A percentile compares a stretch with the other conserved stretches of the same genome.
Evolutionary conservation across 2,888 invertebrate species (phyloP).

Genomic region (Eumerus sabulonum): DNA sequence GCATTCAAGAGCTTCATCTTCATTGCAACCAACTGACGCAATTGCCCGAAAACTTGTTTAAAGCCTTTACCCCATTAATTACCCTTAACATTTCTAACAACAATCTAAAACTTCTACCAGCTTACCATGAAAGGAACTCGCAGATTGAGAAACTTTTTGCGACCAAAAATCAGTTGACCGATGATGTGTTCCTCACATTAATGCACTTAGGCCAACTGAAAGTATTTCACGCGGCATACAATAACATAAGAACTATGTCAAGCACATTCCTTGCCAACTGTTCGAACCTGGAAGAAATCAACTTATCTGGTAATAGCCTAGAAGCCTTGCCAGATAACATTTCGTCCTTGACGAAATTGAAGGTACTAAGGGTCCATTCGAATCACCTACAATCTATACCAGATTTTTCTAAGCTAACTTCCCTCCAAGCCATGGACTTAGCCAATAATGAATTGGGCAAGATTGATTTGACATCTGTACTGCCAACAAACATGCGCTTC

Average conservation of each 20-base stretch:
- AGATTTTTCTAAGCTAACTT: slow-evolving; percentile 86
- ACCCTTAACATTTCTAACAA: slow-evolving; percentile 90
- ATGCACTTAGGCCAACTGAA: slow-evolving; percentile 84
- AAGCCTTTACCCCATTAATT: slow-evolving; percentile 83
- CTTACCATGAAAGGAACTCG: slow-evolving; percentile 82
- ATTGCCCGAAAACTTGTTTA: slow-evolving; percentile 88
- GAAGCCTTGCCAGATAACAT: slow-evolving; percentile 88
- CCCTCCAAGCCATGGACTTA: slow-evolving; percentile 88
- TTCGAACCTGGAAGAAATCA: slow-evolving; percentile 89
- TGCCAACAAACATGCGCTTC: slow-evolving; percentile 90
- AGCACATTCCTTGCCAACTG: slow-evolving; percentile 87
- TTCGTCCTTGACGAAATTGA: slow-evolving; percentile 85
- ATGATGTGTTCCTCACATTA: slow-evolving; percentile 84
- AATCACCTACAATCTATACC: slow-evolving; percentile 88
- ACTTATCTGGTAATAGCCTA: slow-evolving; percentile 90
- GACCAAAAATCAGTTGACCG: slow-evolving; percentile 88
- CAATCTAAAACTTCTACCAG: slow-evolving; percentile 85
- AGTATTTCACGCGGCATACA: slow-evolving; percentile 88
- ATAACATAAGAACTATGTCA: slow-evolving; percentile 86
- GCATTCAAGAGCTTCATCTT: slow-evolving; percentile 85
- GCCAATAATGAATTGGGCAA: slow-evolving; percentile 92
- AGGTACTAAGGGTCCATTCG: slow-evolving; percentile 89
- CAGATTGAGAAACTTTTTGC: slow-evolving; percentile 85
- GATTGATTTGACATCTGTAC: slow-evolving; percentile 86
- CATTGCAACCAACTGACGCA: slow-evolving; percentile 89